Evolutionary conservation across 2,113 vertebrate species (phyloP).

Genomic region (Marmota monax): DNA sequence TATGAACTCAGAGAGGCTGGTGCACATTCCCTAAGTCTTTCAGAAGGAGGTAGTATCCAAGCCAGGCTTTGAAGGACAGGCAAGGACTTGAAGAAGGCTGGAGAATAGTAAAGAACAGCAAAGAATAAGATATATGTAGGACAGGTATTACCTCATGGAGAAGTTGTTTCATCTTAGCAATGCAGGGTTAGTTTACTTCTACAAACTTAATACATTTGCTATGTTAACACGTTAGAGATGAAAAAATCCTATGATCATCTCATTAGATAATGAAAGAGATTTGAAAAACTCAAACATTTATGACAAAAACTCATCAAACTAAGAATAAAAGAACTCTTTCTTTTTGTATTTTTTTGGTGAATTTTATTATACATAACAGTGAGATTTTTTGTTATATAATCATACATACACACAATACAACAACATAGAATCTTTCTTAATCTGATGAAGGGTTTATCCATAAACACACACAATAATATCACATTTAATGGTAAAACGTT

Average conservation of each 20-base stretch:
- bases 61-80: background rate
- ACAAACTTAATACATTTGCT: background rate
- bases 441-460: background rate
- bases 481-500: background rate
- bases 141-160: background rate
- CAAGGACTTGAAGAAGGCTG: background rate
- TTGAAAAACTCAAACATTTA: conserved; percentile 33
- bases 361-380: too few species aligned
- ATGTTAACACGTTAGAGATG: conserved; percentile 28
- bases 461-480: background rate
- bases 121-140: background rate
- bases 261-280: conserved; percentile 2
- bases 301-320: background rate
- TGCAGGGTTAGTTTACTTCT: background rate
- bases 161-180: conserved; percentile 13
- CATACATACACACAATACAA: too few species aligned
- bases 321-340: background rate
- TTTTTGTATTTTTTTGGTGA: background rate
- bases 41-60: background rate
- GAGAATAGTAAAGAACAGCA: background rate
- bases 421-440: background rate
- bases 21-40: background rate
- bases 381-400: too few species aligned
- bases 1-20: background rate
- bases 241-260: conserved; percentile 12